Conservation (phyloP, 2,113 vertebrate species). For the Pseudorasbora parva region DNA sequence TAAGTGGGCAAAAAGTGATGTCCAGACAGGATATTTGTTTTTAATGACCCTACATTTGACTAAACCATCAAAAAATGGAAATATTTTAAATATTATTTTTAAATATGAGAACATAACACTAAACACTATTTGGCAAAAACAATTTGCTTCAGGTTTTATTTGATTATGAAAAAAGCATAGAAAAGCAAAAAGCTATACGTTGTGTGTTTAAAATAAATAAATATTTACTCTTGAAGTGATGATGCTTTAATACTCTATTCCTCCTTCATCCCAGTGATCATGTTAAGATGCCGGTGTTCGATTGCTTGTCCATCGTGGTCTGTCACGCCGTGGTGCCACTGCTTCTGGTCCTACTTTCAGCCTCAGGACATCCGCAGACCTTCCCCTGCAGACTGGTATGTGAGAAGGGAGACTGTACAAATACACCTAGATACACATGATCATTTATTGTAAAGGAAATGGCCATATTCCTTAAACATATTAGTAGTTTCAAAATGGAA, state of each 20-base stretch:
- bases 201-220: neutral
- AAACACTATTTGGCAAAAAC: too few species aligned
- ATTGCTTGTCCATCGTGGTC: conserved; percentile 62
- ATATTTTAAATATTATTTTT: too few species aligned
- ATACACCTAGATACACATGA: neutral
- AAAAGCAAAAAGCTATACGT: neutral
- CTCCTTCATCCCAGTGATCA: conserved; percentile 64
- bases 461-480: neutral
- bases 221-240: neutral
- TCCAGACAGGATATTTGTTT: too few species aligned
- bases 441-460: neutral
- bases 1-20: too few species aligned
- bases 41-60: too few species aligned
- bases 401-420: neutral
- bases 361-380: conserved; percentile 61
- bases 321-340: conserved; percentile 54
- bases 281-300: conserved; percentile 75
- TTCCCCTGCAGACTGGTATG: conserved; percentile 71
- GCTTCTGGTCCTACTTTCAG: conserved; percentile 54
- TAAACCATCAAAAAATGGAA: too few species aligned
- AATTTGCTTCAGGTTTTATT: too few species aligned
- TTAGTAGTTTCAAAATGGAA: neutral
- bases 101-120: too few species aligned
- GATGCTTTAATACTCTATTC: neutral
- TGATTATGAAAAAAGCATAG: too few species aligned